These are phyloP conservation scores for Rhabdomys dilectus DNA, from an alignment of 2,113 vertebrate genomes.

Conservation along the genomic window DNA sequence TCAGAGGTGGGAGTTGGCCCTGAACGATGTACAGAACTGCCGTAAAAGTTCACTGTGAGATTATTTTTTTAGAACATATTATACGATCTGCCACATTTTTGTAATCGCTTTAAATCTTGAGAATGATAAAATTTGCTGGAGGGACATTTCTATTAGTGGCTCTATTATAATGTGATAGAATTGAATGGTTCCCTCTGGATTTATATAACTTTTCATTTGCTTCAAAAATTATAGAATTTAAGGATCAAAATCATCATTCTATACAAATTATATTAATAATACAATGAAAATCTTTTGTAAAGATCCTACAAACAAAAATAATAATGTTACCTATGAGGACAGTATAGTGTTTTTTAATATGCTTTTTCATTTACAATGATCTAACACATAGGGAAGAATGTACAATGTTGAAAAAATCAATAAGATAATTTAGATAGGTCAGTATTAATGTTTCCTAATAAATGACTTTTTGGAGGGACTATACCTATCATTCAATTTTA, in stretches of 20 bases:
- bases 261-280: constrained; percentile 33
- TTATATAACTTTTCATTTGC: constrained; percentile 69
- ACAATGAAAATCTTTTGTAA: constrained; percentile 2
- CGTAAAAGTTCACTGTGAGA: constrained; percentile 44
- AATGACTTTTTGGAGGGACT: constrained; percentile 46
- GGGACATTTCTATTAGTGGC: constrained; percentile 78
- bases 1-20: neutral
- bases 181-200: constrained; percentile 74
- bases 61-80: constrained; percentile 74
- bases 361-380: neutral
- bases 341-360: neutral
- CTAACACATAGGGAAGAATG: constrained; percentile 18
- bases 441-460: neutral
- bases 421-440: constrained; percentile 6
- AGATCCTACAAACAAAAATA: constrained; percentile 52
- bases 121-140: constrained; percentile 77
- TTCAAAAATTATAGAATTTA: constrained; percentile 69
- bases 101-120: constrained; percentile 76
- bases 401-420: neutral
- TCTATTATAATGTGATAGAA: constrained; percentile 79
- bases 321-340: neutral
- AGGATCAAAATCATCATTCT: constrained; percentile 57
- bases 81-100: constrained; percentile 72
- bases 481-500: constrained; percentile 44
- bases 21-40: neutral